These are phyloP conservation scores for Torymus tubicola DNA, from an alignment of 2,888 invertebrate genomes.

Conservation along the genomic window DNA sequence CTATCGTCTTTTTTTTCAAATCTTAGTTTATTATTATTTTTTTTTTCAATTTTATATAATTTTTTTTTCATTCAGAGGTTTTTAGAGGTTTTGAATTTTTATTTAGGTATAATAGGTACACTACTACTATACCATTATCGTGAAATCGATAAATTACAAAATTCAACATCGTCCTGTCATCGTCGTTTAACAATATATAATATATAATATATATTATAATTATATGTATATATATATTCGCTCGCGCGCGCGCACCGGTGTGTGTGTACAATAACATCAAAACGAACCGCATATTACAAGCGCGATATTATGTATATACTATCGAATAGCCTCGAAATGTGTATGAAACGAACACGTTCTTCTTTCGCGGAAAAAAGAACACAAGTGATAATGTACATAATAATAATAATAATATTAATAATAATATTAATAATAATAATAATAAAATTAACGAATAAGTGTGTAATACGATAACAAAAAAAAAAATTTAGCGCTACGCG, in stretches of 20 bases:
- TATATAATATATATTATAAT: too few species aligned
- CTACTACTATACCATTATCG: not conserved
- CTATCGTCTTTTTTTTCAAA: not conserved
- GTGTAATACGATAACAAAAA: too few species aligned
- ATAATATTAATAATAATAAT: too few species aligned
- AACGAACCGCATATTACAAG: not conserved
- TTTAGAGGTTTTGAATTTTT: too few species aligned
- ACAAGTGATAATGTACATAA: too few species aligned
- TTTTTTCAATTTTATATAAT: not conserved
- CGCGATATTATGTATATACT: too few species aligned
- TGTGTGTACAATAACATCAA: not conserved
- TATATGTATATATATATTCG: not conserved
- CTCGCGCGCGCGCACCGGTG: not conserved
- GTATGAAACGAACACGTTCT: not conserved
- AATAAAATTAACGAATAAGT: too few species aligned
- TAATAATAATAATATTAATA: too few species aligned
- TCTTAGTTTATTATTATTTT: not conserved
- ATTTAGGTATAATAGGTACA: too few species aligned
- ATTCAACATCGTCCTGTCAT: conserved; percentile 3
- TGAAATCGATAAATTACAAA: not conserved
- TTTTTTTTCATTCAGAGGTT: too few species aligned
- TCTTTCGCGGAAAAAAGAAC: not conserved
- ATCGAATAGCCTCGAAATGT: not conserved
- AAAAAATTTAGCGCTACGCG: too few species aligned
- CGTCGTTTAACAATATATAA: not conserved